Conservation (phyloP, 2,797 vertebrate genomes). For the Hippocampus kuda region DNA sequence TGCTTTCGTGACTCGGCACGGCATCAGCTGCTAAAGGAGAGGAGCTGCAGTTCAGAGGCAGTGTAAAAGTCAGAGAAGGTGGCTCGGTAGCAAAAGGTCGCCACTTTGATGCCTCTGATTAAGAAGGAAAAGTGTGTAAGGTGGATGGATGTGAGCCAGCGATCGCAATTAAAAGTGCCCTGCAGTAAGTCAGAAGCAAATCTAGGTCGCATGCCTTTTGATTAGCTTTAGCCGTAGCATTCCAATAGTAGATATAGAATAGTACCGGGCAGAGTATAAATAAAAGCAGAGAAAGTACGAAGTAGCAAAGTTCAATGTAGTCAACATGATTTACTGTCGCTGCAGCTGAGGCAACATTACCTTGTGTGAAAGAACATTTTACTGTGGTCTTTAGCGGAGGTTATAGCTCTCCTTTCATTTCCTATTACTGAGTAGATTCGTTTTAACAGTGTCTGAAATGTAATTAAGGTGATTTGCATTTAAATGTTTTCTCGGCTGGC, state of each 20-base stretch:
- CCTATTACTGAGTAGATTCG: slow-evolving; percentile 21
- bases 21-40: not conserved
- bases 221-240: not conserved
- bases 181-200: not conserved
- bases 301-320: not conserved
- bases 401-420: slow-evolving; percentile 13
- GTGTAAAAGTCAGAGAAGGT: not conserved
- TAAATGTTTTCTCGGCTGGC: slow-evolving; percentile 37
- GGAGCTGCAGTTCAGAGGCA: not conserved
- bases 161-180: not conserved
- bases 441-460: slow-evolving; percentile 17
- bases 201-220: not conserved
- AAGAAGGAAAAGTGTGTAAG: not conserved
- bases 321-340: not conserved
- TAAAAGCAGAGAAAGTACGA: not conserved
- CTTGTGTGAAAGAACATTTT: not conserved
- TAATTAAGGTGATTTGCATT: slow-evolving; percentile 54
- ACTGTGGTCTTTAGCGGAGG: slow-evolving; percentile 29
- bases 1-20: not conserved
- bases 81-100: not conserved
- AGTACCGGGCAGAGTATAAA: not conserved
- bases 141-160: too few relatives aligned
- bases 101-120: not conserved
- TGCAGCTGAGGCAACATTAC: not conserved
- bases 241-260: not conserved